Percentiles rank a stretch among this genome's conserved stretches.
These are phyloP conservation scores for Lysandra coridon DNA, from an alignment of 2,888 invertebrate species.

Conservation along the genomic window DNA sequence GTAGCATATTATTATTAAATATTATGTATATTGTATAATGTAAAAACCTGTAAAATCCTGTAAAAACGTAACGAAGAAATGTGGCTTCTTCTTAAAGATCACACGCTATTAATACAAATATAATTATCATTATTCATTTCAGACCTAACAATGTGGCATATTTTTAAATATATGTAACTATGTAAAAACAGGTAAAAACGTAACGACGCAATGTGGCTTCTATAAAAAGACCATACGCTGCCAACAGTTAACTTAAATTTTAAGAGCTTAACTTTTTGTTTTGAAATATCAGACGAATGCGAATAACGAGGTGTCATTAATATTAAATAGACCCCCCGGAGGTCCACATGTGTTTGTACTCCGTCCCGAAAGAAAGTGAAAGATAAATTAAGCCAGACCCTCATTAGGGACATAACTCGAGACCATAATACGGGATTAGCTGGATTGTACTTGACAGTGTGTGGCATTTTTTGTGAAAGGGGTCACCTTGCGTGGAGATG, in stretches of 20 bases:
- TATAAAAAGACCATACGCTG: background rate
- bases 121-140: too few species aligned
- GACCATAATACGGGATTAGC: background rate
- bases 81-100: too few species aligned
- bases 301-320: background rate
- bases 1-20: too few species aligned
- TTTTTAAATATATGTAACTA: too few species aligned
- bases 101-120: too few species aligned
- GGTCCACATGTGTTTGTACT: background rate
- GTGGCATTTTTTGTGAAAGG: background rate
- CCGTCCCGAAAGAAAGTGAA: background rate
- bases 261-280: conserved; percentile 14
- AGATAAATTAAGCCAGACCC: conserved; percentile 1
- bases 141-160: too few species aligned
- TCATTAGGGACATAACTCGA: background rate
- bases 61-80: too few species aligned
- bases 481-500: too few species aligned
- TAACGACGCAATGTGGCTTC: too few species aligned
- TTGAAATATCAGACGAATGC: conserved; percentile 1
- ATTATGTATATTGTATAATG: too few species aligned
- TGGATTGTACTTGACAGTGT: background rate
- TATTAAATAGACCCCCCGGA: background rate
- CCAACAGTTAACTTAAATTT: background rate
- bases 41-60: too few species aligned
- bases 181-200: too few species aligned